phyloP scores from a whole-genome alignment of 2,888 invertebrate species.

The Incurvaria masculella region DNA sequence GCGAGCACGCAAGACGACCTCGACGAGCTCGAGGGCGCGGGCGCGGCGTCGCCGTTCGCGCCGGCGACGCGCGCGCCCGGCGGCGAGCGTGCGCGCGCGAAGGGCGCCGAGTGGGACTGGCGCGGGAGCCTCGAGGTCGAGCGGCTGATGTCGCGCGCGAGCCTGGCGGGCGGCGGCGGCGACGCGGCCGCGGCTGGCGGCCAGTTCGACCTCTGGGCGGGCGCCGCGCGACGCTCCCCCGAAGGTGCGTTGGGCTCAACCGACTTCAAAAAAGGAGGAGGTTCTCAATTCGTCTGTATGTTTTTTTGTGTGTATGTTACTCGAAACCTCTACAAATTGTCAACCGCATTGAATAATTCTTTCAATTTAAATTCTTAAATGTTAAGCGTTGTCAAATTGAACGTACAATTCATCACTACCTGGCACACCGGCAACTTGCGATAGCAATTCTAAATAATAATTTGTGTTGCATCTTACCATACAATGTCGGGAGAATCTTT shows the following conservation, averaged over 20 bases:
- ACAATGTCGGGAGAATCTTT: too few species aligned
- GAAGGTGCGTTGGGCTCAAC: constrained; percentile 65
- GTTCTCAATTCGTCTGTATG: too few species aligned
- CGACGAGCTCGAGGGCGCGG: constrained; percentile 45
- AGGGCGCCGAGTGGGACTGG: neutral
- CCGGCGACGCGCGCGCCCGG: neutral
- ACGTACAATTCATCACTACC: too few species aligned
- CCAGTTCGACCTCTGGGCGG: constrained; percentile 56
- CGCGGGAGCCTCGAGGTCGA: neutral
- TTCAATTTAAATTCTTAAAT: too few species aligned
- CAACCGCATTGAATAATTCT: too few species aligned
- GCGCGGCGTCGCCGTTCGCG: neutral
- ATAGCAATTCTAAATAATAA: too few species aligned
- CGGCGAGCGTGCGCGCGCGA: neutral
- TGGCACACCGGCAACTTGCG: too few species aligned
- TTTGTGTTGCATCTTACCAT: too few species aligned
- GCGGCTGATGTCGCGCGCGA: neutral
- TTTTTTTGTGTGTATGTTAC: too few species aligned
- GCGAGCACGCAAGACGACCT: constrained; percentile 83
- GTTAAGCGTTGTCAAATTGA: too few species aligned
- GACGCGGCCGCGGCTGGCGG: constrained; percentile 24
- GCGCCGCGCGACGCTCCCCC: constrained; percentile 69
- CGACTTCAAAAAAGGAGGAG: too few species aligned
- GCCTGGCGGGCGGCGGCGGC: neutral
- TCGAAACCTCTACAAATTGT: too few species aligned